phyloP scores from a whole-genome alignment of 1,140 invertebrate genomes.

The Chlorops oryzae region DNA sequence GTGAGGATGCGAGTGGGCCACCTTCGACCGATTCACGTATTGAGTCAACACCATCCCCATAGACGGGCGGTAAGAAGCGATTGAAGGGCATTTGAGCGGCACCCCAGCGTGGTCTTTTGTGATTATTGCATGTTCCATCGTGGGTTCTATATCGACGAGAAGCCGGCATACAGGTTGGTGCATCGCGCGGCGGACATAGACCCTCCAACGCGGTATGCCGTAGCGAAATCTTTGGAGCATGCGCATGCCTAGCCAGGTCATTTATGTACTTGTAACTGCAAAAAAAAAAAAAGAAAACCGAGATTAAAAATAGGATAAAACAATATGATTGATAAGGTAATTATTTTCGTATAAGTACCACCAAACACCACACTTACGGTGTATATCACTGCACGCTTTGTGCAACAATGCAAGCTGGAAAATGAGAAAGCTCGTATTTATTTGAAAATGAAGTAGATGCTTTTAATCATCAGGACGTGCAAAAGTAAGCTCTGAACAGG shows the following conservation, averaged over 20 bases:
- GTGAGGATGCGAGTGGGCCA: slow-evolving; percentile 58
- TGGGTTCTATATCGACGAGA: slow-evolving; percentile 64
- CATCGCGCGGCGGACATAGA: slow-evolving; percentile 39
- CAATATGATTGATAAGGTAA: no score
- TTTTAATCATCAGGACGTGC: no score
- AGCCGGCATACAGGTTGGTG: slow-evolving; percentile 42
- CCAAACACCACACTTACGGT: no score
- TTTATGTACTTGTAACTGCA: slow-evolving; percentile 38
- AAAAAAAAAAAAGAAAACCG: slow-evolving; percentile 4
- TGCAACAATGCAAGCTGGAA: no score
- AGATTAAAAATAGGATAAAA: not conserved
- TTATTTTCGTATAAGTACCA: no score
- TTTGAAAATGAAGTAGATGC: no score
- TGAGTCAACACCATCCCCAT: slow-evolving; percentile 69
- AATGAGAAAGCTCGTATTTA: no score
- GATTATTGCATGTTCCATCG: slow-evolving; percentile 84
- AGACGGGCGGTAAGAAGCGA: slow-evolving; percentile 72
- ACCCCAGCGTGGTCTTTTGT: slow-evolving; percentile 68
- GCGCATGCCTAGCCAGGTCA: slow-evolving; percentile 41
- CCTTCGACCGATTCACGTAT: slow-evolving; percentile 55
- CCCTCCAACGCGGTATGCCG: slow-evolving; percentile 39
- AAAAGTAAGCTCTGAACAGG: no score
- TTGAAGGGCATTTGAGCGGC: slow-evolving; percentile 75
- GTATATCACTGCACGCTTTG: no score
- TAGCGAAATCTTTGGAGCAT: slow-evolving; percentile 39